A percentile compares a stretch with the other conserved stretches of the same genome.
Conservation (phyloP, 2,888 invertebrate genomes). For the Gryllus longicercus region DNA sequence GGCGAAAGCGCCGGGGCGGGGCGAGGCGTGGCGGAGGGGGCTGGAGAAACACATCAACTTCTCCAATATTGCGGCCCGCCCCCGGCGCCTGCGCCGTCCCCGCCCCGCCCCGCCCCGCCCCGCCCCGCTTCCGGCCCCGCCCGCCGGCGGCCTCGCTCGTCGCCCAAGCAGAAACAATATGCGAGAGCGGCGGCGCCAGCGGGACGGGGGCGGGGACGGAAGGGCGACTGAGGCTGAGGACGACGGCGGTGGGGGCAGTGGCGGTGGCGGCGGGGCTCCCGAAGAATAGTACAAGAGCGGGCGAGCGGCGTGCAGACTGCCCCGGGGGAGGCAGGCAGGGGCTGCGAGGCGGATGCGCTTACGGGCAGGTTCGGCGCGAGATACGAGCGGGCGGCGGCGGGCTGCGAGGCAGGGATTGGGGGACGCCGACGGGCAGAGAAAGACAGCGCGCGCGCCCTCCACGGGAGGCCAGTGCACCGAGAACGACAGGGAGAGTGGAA, state of each 20-base stretch:
- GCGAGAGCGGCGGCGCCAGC: neutral
- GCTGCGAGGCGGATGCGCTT: too few relatives aligned
- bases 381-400: too few relatives aligned
- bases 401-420: too few relatives aligned
- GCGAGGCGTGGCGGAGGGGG: neutral
- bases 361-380: too few relatives aligned
- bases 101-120: neutral
- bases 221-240: neutral
- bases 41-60: neutral
- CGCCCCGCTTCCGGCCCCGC: neutral
- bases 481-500: too few relatives aligned
- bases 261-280: neutral
- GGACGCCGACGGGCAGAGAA: neutral
- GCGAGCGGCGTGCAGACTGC: neutral
- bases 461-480: too few relatives aligned
- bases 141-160: neutral
- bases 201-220: neutral
- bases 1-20: neutral
- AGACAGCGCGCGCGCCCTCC: neutral
- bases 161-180: conserved; percentile 2
- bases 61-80: conserved; percentile 8
- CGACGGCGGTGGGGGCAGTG: neutral
- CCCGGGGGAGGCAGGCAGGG: neutral
- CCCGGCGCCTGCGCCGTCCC: neutral
- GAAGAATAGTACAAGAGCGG: neutral